Conservation (phyloP, 2,888 invertebrate genomes). For the Amaurobius ferox region DNA sequence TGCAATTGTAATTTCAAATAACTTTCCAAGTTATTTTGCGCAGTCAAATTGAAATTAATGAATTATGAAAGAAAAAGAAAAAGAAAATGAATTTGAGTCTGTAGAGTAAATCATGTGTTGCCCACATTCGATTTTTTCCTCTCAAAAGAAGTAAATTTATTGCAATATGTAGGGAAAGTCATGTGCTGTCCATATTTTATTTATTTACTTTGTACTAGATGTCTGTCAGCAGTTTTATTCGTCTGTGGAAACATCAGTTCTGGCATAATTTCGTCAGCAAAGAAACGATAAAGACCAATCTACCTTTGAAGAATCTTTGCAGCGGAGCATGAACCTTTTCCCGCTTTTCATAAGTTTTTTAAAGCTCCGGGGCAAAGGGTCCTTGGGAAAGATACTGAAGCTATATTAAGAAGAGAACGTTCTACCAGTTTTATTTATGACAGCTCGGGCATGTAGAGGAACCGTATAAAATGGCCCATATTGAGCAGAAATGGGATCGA, state of each 20-base stretch:
- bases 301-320: background rate
- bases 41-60: too few species aligned
- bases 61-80: too few species aligned
- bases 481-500: background rate
- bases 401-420: background rate
- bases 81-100: too few species aligned
- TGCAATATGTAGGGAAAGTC: too few species aligned
- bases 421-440: background rate
- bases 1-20: too few species aligned
- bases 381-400: background rate
- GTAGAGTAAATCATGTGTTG: too few species aligned
- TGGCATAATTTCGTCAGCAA: background rate
- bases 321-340: background rate
- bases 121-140: too few species aligned
- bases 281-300: background rate
- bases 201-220: too few species aligned
- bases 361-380: background rate
- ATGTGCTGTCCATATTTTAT: too few species aligned
- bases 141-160: too few species aligned
- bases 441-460: background rate
- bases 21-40: too few species aligned
- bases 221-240: background rate
- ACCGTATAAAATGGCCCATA: background rate
- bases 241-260: background rate
- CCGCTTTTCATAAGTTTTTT: background rate